Evolutionary conservation across 1,140 invertebrate species (phyloP), one percentile per base, ranked within the genome.

Genomic region (Leguminivora glycinivorella): DNA sequence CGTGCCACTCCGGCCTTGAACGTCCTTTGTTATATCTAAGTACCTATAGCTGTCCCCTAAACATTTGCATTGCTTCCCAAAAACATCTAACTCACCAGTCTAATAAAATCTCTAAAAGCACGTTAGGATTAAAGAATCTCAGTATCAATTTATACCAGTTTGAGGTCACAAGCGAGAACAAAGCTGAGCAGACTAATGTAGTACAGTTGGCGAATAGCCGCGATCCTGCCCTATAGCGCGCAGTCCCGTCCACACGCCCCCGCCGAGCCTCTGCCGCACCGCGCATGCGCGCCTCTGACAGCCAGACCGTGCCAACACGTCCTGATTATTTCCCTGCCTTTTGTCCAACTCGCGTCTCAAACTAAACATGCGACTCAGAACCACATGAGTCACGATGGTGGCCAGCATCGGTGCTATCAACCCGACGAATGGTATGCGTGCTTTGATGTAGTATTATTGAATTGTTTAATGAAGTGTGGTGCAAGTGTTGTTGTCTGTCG

Each of bases 251-350:
- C 26, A 80, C 85, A 88, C 87, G 73, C 89, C 86, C 58, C 84
- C 83, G 83, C 69, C 87, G 83, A 75, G 87, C 87, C 87, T 76
- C 85, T 76, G 63, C n/a, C 40, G 14, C 14, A 81, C 47, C 17
- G 80, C 89, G 89, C 89, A 86, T 85, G 87, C 82, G 84, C 83
- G 56, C 29, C 43, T 72, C 78, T 86, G 83, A 83, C 87, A 89
- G 81, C 68, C 63, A 80, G 69, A 76, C 74, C 72, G 79, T 83
- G 82, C 78, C 82, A 82, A 84, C 84, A 86, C 83, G 83, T 84
- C 79, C 83, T 71, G 77, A 78, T 75, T 80, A 71, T 71, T 71
- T 67, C 52, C 70, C 70, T 63, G 58, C 40, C 14, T 43, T 43
- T 43, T 6, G 17, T 17, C n/a, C 40, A 67, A 52, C 47, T 22